phyloP scores from a whole-genome alignment of 1,140 invertebrate species.

The Lepidurus apus region DNA sequence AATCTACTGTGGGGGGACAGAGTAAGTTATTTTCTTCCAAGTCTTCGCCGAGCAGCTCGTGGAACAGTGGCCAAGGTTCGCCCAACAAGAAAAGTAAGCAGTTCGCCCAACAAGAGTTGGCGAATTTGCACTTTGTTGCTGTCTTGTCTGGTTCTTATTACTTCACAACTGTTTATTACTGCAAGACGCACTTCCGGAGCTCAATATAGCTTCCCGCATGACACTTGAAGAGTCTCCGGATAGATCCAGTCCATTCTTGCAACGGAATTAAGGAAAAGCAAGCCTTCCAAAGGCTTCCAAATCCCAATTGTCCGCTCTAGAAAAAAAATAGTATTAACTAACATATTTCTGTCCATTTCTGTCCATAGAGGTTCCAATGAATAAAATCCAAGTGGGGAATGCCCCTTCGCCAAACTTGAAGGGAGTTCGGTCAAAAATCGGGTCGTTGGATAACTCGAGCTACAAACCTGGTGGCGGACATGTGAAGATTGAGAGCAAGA shows the following conservation, averaged over 20 bases:
- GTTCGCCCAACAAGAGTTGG: neutral
- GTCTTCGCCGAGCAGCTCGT: neutral
- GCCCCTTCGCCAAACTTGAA: conserved; percentile 86
- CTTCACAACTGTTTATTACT: no score
- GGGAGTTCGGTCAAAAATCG: conserved; percentile 86
- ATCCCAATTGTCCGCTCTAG: neutral
- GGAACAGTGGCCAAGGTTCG: neutral
- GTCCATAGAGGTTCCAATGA: conserved; percentile 73
- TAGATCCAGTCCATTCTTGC: conserved; percentile 7
- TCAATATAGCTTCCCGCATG: no score
- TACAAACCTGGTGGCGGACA: conserved; percentile 89
- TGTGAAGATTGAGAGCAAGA: conserved; percentile 81
- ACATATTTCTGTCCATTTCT: conserved; percentile 24
- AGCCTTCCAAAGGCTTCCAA: neutral
- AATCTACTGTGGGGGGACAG: neutral
- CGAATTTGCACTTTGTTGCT: neutral
- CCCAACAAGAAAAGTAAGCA: conserved; percentile 11
- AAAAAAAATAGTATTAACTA: neutral
- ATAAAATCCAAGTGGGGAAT: conserved; percentile 83
- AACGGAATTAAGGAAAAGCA: conserved; percentile 24
- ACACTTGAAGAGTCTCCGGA: no score
- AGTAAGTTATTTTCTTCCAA: conserved; percentile 19
- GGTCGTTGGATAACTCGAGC: conserved; percentile 83
- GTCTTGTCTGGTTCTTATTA: neutral
- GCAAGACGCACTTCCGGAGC: no score